phyloP scores from a whole-genome alignment of 2,113 vertebrate species.

The Muntiacus muntjak region DNA sequence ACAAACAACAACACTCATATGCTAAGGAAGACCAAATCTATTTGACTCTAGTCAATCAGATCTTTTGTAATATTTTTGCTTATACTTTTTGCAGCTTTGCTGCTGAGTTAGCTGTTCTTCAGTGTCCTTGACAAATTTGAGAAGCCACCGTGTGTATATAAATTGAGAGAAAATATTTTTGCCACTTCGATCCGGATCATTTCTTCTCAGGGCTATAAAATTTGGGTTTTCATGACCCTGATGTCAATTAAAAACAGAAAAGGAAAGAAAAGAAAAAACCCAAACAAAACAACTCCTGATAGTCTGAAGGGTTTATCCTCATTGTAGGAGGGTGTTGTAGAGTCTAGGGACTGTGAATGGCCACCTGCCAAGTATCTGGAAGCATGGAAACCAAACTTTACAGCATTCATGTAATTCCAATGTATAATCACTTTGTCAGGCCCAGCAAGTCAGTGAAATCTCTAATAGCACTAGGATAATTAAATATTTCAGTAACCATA shows the following conservation, averaged over 20 bases:
- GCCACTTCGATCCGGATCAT: conserved; percentile 1
- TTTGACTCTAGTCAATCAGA: background rate
- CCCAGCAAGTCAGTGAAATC: background rate
- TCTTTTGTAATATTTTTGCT: background rate
- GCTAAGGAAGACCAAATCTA: background rate
- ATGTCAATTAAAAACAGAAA: background rate
- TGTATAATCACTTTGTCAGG: background rate
- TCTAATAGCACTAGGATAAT: background rate
- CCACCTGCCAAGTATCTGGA: background rate
- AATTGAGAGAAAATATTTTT: conserved; percentile 29
- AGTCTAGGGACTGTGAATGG: background rate
- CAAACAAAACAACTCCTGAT: background rate
- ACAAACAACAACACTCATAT: background rate
- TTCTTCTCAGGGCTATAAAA: conserved; percentile 29
- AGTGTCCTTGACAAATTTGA: conserved; percentile 16
- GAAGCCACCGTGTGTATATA: background rate
- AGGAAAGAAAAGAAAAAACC: background rate
- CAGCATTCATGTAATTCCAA: background rate
- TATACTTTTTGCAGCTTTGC: background rate
- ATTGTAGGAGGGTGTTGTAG: background rate
- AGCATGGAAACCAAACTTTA: background rate
- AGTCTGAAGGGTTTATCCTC: background rate
- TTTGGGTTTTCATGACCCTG: background rate
- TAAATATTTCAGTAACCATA: background rate
- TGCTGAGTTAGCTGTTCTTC: conserved; percentile 11